Evolutionary conservation across 1,140 invertebrate species (phyloP).

Genomic region (Caerostris darwini): DNA sequence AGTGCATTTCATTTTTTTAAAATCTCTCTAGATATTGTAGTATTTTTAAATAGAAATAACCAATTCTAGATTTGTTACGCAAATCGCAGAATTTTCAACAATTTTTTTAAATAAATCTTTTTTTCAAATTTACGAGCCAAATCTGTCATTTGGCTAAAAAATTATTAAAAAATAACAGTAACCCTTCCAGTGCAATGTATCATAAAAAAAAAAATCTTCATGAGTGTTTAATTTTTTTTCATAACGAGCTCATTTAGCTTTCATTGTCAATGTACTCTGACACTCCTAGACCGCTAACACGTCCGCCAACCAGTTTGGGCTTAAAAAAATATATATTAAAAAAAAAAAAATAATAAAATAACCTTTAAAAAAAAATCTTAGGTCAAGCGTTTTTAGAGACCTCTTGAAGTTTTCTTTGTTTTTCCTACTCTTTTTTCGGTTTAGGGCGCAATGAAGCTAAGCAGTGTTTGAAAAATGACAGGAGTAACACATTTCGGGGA

Average conservation of each 20-base stretch:
- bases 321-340: background rate
- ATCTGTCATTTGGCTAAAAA: background rate
- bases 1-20: too few species aligned
- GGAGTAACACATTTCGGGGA: background rate
- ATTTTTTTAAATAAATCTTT: too few species aligned
- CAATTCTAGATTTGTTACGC: too few species aligned
- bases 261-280: conserved; percentile 49
- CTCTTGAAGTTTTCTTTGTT: background rate
- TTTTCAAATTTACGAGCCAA: background rate
- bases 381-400: conserved; percentile 70
- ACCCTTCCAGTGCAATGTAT: background rate
- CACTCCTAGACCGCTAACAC: conserved; percentile 63
- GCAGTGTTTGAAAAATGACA: conserved; percentile 43
- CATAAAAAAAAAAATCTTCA: background rate
- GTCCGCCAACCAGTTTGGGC: conserved; percentile 46
- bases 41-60: too few species aligned
- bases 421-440: background rate
- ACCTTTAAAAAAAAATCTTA: background rate
- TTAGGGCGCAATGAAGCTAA: background rate
- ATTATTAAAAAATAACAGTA: background rate
- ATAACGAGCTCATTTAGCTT: conserved; percentile 73
- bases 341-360: too few species aligned
- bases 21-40: too few species aligned
- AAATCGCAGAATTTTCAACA: too few species aligned
- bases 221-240: conserved; percentile 10